These are phyloP conservation scores for Zosterops pallidus DNA, from an alignment of 2,113 vertebrate species.

Conservation along the genomic window DNA sequence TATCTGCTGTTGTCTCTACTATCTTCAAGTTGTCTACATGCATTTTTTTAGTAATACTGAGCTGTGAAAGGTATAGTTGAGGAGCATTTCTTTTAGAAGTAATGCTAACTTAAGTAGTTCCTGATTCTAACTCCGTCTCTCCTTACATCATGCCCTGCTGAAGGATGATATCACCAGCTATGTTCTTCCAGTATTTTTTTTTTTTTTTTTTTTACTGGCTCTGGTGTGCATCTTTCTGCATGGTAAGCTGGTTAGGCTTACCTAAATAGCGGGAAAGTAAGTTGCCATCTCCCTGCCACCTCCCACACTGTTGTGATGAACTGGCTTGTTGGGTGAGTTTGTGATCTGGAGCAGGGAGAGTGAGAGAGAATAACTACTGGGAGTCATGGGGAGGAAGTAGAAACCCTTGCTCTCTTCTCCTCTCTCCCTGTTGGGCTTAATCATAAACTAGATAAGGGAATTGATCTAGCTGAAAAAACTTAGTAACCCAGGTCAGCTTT, in stretches of 20 bases:
- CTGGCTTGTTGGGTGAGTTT: background rate
- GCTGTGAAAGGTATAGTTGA: background rate
- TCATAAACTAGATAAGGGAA: background rate
- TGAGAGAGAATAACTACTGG: background rate
- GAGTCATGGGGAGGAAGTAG: background rate
- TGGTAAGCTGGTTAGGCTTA: background rate
- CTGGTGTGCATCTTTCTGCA: background rate
- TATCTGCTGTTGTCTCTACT: background rate
- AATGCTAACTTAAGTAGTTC: background rate
- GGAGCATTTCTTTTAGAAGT: background rate
- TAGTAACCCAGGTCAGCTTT: background rate
- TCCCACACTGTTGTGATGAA: background rate
- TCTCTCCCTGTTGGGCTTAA: background rate
- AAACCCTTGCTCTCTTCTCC: background rate
- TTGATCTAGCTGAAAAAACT: background rate
- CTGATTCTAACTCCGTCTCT: background rate
- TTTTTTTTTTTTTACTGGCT: background rate
- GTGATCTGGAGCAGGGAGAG: background rate
- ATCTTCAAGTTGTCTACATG: background rate
- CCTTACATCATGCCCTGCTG: background rate
- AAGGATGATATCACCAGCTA: background rate
- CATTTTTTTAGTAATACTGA: background rate
- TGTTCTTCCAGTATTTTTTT: background rate
- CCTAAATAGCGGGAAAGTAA: background rate
- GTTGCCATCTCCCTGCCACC: background rate